These are phyloP conservation scores for Listronotus oregonensis DNA, from an alignment of 1,140 invertebrate species.

Conservation along the genomic window DNA sequence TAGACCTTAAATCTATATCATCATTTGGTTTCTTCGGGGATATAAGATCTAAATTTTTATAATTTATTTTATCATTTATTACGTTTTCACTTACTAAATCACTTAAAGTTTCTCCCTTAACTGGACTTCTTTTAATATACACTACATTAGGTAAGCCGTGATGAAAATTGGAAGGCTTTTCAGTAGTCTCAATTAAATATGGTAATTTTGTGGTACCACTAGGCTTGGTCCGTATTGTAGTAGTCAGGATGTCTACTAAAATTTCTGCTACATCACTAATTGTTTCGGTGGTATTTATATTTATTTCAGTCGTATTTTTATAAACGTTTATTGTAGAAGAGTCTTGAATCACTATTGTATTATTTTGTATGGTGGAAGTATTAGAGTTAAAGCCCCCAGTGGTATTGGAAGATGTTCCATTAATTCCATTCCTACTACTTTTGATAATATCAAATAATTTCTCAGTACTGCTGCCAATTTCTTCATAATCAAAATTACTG, in stretches of 20 bases:
- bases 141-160: constrained; percentile 2
- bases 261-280: not conserved
- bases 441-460: constrained; percentile 39
- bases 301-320: not conserved
- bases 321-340: too few relatives aligned
- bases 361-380: not conserved
- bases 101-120: too few relatives aligned
- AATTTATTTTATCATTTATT: too few relatives aligned
- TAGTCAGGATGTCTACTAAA: not conserved
- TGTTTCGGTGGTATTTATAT: not conserved
- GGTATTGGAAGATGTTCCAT: not conserved
- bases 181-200: not conserved
- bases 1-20: too few relatives aligned
- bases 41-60: too few relatives aligned
- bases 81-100: too few relatives aligned
- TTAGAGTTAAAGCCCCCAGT: too few relatives aligned
- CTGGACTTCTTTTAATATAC: constrained; percentile 5
- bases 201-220: not conserved
- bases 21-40: too few relatives aligned
- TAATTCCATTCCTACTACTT: not conserved
- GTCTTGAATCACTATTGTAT: too few relatives aligned
- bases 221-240: not conserved
- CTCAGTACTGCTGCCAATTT: constrained; percentile 31
- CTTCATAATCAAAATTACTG: constrained; percentile 31
- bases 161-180: not conserved